Evolutionary conservation across 2,113 vertebrate genomes (phyloP), one percentile per base, ranked within the genome.

Genomic region (Benitochromis conjunctus): DNA sequence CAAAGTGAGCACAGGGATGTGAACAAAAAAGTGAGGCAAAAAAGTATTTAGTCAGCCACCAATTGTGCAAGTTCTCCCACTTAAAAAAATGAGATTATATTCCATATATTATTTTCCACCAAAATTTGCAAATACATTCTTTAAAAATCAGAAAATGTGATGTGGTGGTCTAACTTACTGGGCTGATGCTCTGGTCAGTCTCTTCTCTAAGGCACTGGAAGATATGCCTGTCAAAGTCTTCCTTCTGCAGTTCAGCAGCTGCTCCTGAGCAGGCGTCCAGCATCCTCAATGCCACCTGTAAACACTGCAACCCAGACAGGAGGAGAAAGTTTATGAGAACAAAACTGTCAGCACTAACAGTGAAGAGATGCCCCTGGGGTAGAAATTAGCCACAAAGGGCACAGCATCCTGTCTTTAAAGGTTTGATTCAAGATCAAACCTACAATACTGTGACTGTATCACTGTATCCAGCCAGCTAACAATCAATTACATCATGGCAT

Each of bases 191-290:
- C 55, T 94, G 95, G 55, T 97, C 96, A 2, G 92, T 86, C 56
- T 95, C 96, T 53, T 96, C 95, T 58, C 96, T 94, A 92, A 99
- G 94, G 69, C 97, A 97, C 48, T 96, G 95, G 93, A 99, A 99
- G 93, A 99, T 96, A 4, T 97, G 96, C 11, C 94, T 92, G 80
- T 99, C 98, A 53, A 99, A 98, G 31, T 96, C 96, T 81, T 98
- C 96, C 26, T 95, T 96, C 80, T 98, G 87, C 58, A 99, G 93
- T 31, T 97, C 93, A 66, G 95, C 96, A 21, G 97, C 97, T 58
- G 98, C 97, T 74, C 95, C 96, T 1, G 95, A 95, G 29, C 97
- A 98, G 46, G 96, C 92, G 16, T 96, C 96, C 91, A 99, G 94
- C 91, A 99, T 95, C 83, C 96, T 94, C 89, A 97, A 56, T 18